These are phyloP conservation scores for Eilema griseolum DNA, from an alignment of 2,888 invertebrate species.

Conservation along the genomic window DNA sequence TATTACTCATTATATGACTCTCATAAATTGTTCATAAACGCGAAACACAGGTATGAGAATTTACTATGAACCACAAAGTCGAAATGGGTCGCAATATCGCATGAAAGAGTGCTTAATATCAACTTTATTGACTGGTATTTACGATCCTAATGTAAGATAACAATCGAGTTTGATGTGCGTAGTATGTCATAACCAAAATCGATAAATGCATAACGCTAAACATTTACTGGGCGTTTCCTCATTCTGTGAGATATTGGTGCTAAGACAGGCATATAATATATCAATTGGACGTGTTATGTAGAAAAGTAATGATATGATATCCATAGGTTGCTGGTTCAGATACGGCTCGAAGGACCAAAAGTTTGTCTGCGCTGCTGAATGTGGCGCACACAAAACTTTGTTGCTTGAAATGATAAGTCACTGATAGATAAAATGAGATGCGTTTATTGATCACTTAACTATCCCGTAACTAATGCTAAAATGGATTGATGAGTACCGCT, in stretches of 20 bases:
- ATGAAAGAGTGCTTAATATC: slow-evolving; percentile 31
- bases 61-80: slow-evolving; percentile 37
- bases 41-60: slow-evolving; percentile 45
- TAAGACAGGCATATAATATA: too few relatives aligned
- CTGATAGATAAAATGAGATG: too few relatives aligned
- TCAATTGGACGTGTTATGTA: background rate
- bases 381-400: too few relatives aligned
- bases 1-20: slow-evolving; percentile 57
- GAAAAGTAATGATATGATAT: too few relatives aligned
- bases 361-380: too few relatives aligned
- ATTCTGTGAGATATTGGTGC: background rate
- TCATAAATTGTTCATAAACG: slow-evolving; percentile 60
- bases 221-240: background rate
- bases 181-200: slow-evolving; percentile 39
- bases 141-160: slow-evolving; percentile 34
- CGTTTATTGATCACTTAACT: too few relatives aligned
- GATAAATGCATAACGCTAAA: slow-evolving; percentile 39
- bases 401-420: too few relatives aligned
- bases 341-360: too few relatives aligned
- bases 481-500: too few relatives aligned
- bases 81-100: slow-evolving; percentile 32
- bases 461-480: too few relatives aligned
- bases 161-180: slow-evolving; percentile 43
- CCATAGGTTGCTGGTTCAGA: too few relatives aligned
- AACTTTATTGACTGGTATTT: slow-evolving; percentile 41